These are phyloP conservation scores for Rapana venosa DNA, from an alignment of 2,888 invertebrate genomes.

Conservation along the genomic window DNA sequence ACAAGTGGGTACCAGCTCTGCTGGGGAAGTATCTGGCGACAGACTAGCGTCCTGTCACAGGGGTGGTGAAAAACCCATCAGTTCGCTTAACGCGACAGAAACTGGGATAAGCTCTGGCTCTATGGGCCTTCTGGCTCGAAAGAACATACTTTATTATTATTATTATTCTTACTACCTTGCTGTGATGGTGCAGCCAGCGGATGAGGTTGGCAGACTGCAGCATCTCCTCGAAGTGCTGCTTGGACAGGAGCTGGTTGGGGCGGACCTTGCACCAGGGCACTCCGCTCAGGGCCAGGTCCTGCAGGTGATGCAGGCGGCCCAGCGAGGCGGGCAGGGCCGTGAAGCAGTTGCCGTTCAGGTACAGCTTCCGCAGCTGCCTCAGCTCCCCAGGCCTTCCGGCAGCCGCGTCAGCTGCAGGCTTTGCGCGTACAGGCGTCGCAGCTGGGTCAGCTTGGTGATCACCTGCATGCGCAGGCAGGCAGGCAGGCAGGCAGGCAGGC, in stretches of 20 bases:
- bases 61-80: too few relatives aligned
- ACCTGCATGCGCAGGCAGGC: conserved; percentile 35
- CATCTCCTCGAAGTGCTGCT: conserved; percentile 62
- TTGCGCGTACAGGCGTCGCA: conserved; percentile 62
- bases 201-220: conserved; percentile 56
- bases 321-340: conserved; percentile 62
- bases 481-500: too few relatives aligned
- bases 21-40: too few relatives aligned
- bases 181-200: conserved; percentile 62
- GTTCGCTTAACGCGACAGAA: too few relatives aligned
- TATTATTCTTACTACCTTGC: too few relatives aligned
- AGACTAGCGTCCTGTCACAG: too few relatives aligned
- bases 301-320: conserved; percentile 58
- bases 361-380: conserved; percentile 58
- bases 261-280: conserved; percentile 65
- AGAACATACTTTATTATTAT: too few relatives aligned
- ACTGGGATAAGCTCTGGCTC: too few relatives aligned
- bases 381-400: conserved; percentile 66
- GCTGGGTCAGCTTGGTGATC: conserved; percentile 55
- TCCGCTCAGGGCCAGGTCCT: conserved; percentile 66
- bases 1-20: too few relatives aligned
- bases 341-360: conserved; percentile 66
- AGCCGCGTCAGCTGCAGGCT: conserved; percentile 62
- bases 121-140: too few relatives aligned
- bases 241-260: conserved; percentile 61